These are phyloP conservation scores for Phasianus colchicus DNA, from an alignment of 2,113 vertebrate species.

Conservation along the genomic window DNA sequence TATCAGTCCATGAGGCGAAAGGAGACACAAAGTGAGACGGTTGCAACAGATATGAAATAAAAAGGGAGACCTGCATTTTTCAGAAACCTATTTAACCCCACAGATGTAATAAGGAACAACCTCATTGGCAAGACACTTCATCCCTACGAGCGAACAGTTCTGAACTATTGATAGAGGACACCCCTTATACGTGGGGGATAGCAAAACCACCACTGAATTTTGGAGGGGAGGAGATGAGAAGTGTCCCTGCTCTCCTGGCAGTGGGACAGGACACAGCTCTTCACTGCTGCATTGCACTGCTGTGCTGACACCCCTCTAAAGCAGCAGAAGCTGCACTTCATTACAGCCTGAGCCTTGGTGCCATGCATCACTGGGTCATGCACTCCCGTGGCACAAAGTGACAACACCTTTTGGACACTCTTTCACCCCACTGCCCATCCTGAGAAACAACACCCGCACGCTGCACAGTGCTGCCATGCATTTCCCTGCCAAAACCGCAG, in stretches of 20 bases:
- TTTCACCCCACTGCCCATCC: neutral
- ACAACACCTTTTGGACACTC: neutral
- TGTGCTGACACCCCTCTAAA: neutral
- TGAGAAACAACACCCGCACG: accelerated
- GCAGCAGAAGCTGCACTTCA: neutral
- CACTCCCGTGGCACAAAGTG: neutral
- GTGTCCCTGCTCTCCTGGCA: too few species aligned
- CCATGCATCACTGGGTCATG: accelerated
- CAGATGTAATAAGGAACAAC: neutral
- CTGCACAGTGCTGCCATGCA: neutral
- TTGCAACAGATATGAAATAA: neutral
- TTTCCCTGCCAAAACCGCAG: neutral
- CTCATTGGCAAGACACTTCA: neutral
- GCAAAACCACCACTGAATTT: neutral
- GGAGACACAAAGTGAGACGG: neutral
- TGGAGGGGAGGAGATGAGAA: neutral
- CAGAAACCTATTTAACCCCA: neutral
- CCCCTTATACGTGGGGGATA: neutral
- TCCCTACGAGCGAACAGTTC: neutral
- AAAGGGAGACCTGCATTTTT: neutral
- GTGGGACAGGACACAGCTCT: neutral
- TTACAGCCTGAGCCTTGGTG: neutral
- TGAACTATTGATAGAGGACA: neutral
- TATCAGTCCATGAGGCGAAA: neutral
- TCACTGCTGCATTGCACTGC: accelerated